Percentiles rank a stretch among this genome's conserved stretches.
Evolutionary conservation across 2,113 vertebrate species (phyloP).

Genomic region (Bos indicus): DNA sequence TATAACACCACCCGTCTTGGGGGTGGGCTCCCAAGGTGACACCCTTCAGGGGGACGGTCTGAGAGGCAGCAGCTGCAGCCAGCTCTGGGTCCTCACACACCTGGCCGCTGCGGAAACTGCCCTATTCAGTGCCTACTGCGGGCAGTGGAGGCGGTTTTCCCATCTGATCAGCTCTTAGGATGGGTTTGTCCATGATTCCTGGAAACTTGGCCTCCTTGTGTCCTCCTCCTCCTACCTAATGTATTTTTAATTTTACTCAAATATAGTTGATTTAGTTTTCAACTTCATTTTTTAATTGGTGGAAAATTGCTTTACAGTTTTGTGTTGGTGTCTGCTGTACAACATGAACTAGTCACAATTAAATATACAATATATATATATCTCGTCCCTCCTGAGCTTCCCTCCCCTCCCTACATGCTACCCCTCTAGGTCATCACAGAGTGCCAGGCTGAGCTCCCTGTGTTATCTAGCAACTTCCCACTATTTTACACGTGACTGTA

Average conservation of each 20-base stretch:
- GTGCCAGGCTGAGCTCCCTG: background rate
- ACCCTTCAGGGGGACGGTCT: fast-evolving
- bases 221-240: background rate
- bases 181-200: background rate
- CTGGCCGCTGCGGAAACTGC: fast-evolving
- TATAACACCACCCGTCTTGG: fast-evolving
- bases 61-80: fast-evolving
- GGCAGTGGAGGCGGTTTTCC: fast-evolving
- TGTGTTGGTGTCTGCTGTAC: background rate
- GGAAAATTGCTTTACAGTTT: background rate
- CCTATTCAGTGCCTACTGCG: fast-evolving
- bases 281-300: background rate
- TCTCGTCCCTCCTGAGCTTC: background rate
- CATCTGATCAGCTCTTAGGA: background rate
- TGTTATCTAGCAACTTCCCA: background rate
- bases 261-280: background rate
- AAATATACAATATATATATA: too few species aligned
- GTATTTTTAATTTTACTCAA: background rate
- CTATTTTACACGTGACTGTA: background rate
- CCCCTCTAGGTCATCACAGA: background rate
- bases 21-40: fast-evolving
- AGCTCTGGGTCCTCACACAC: fast-evolving
- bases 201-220: background rate
- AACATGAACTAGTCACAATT: too few species aligned
- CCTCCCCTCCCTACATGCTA: background rate